Evolutionary conservation across 2,888 invertebrate species (phyloP), one percentile per base, ranked within the genome.

Genomic region (Ypsolopha scabrella): DNA sequence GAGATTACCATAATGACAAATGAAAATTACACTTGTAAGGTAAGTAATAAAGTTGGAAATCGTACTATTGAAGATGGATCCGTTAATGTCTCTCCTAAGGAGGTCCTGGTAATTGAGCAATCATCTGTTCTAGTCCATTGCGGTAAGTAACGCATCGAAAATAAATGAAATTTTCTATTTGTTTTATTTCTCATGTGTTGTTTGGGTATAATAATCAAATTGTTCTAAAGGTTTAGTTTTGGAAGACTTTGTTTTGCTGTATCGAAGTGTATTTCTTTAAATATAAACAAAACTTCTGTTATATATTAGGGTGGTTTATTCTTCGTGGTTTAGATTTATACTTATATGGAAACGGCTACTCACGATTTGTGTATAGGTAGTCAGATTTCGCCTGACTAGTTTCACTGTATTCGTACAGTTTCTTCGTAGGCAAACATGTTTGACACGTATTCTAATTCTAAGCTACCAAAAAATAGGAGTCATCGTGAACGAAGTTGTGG

Each of bases 31-130:
- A 63, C 74, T 72, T 82, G 79, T 75, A 64, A 53, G 58, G 59
- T 68, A 61, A 55, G 59, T 58, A 60, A 62, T 83, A 83, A 73
- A 74, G 81, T 80, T 62, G 59, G 60, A 53, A 60, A 60, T 59
- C 53, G 57, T 58, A 58, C 63, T 64, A n/a, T 35, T 6, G 8
- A 14, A 10, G 7, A 41, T 38, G 24, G 36, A 61, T 67, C 65
- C 69, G 72, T 70, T 75, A 76, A 72, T 76, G 72, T 70, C 72
- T 82, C 83, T 71, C 79, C 85, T 83, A 83, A 83, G 83, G 83
- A 85, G 85, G 85, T 85, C 85, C 78, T 75, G 70, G 79, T 85
- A 83, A 86, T 86, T 83, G 86, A 86, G 83, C 86, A 86, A 86
- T 86, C 80, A 82, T 82, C 80, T 82, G 76, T 80, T 82, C 82